phyloP scores from a whole-genome alignment of 2,888 invertebrate species.

The Sialis fuliginosa region DNA sequence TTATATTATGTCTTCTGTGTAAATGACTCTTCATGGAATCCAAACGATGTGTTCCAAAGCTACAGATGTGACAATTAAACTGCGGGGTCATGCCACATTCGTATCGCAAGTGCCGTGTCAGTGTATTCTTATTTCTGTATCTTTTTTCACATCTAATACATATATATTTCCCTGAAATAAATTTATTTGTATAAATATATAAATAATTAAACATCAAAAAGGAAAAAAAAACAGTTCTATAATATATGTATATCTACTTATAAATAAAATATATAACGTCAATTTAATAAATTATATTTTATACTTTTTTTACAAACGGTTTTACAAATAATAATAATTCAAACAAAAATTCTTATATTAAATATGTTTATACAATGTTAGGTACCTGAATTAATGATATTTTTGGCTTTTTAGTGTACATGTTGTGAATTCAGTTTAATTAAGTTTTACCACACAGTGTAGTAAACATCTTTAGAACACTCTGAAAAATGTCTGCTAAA shows the following conservation, averaged over 20 bases:
- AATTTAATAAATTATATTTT: not conserved
- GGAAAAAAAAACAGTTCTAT: not conserved
- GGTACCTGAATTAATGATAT: too few species aligned
- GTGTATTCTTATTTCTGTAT: not conserved
- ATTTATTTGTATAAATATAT: not conserved
- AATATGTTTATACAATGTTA: not conserved
- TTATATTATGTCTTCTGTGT: slow-evolving; percentile 9
- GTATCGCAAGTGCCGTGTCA: not conserved
- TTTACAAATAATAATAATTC: not conserved
- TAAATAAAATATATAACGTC: not conserved
- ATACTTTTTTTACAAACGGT: not conserved
- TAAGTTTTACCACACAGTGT: too few species aligned
- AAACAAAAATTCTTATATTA: not conserved
- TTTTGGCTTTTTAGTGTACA: too few species aligned
- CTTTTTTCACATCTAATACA: not conserved
- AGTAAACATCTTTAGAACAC: too few species aligned
- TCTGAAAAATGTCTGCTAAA: too few species aligned
- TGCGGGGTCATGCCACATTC: not conserved
- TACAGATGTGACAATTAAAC: not conserved
- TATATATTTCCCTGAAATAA: not conserved
- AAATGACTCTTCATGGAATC: not conserved
- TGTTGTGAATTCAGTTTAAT: too few species aligned
- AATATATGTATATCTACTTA: not conserved
- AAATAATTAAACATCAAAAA: not conserved
- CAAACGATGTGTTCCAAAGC: not conserved